Conservation (phyloP, 2,113 vertebrate genomes). For the Zapornia atra region DNA sequence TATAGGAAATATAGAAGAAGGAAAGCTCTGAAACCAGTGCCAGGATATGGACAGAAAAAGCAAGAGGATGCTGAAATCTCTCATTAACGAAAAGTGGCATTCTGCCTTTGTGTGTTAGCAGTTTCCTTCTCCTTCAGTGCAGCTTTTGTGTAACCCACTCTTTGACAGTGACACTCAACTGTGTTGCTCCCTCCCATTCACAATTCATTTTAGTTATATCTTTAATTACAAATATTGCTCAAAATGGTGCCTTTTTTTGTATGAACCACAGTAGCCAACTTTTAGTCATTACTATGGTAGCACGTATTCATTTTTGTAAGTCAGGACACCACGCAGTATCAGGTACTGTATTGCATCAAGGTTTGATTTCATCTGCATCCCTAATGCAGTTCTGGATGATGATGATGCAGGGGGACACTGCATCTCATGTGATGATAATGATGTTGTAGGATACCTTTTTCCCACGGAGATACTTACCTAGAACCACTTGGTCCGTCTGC, state of each 20-base stretch:
- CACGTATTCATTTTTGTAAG: not conserved
- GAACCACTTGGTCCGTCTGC: not conserved
- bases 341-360: not conserved
- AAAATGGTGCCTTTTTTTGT: not conserved
- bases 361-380: not conserved
- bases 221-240: not conserved
- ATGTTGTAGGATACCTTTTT: not conserved
- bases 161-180: not conserved
- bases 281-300: not conserved
- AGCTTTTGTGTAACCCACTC: not conserved
- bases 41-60: constrained; percentile 5
- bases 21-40: constrained; percentile 5
- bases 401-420: not conserved
- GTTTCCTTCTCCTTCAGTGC: not conserved
- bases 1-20: not conserved
- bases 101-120: not conserved
- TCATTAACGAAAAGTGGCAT: not conserved
- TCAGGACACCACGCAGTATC: not conserved
- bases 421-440: not conserved
- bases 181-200: not conserved
- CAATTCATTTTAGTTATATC: not conserved
- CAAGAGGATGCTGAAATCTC: not conserved
- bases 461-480: not conserved
- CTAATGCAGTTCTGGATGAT: not conserved
- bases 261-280: not conserved